A percentile compares a stretch with the other conserved stretches of the same genome.
phyloP scores from a whole-genome alignment of 2,113 vertebrate genomes.

The Myiagra hebetior region DNA sequence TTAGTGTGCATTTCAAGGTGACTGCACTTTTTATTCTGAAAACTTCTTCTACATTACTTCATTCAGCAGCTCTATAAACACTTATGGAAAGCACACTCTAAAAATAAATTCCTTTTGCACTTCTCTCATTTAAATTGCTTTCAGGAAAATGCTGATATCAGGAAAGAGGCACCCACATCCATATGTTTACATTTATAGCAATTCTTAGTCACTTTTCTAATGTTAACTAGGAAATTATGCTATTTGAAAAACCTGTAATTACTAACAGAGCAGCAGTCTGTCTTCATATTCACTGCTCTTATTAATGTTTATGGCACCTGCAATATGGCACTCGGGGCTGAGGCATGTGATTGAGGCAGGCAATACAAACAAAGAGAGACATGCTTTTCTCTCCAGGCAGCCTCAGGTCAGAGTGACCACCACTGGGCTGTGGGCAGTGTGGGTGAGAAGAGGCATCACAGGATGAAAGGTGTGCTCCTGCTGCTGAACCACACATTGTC shows the following conservation, averaged over 20 bases:
- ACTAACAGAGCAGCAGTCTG: neutral
- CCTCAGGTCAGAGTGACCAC: neutral
- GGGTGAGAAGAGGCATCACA: neutral
- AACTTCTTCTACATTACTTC: constrained; percentile 32
- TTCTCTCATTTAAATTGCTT: constrained; percentile 43
- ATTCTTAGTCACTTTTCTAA: constrained; percentile 25
- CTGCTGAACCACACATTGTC: neutral
- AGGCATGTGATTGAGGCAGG: neutral
- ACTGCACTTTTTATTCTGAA: constrained; percentile 8
- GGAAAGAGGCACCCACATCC: constrained; percentile 44
- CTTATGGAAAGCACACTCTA: constrained; percentile 29
- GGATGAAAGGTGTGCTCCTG: neutral
- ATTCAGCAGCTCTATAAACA: constrained; percentile 16
- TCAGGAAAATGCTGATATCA: constrained; percentile 50
- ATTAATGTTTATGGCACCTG: neutral
- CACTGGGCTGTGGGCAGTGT: rapidly evolving
- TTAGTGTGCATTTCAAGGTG: constrained; percentile 32
- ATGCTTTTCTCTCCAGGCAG: neutral
- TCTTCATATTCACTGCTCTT: neutral
- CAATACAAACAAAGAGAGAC: neutral
- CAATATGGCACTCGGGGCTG: neutral
- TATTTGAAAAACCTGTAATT: constrained; percentile 44
- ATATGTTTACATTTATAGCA: constrained; percentile 51
- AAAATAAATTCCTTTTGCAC: constrained; percentile 40
- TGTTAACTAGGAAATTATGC: constrained; percentile 20